phyloP scores from a whole-genome alignment of 2,888 invertebrate species.

The Phoronis australis region DNA sequence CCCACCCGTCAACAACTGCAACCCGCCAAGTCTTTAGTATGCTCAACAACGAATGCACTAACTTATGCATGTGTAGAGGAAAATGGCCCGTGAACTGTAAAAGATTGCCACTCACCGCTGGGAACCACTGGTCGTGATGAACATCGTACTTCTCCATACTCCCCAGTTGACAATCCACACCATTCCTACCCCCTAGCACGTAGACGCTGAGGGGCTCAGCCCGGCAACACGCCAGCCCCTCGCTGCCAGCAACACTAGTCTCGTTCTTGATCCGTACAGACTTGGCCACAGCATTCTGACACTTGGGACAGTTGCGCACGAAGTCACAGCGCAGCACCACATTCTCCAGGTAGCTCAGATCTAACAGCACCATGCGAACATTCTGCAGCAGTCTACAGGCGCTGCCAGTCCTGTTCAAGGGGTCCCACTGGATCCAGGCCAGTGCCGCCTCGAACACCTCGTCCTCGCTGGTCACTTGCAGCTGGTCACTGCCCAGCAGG shows the following conservation, averaged over 20 bases:
- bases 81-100: too few species aligned
- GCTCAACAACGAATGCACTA: too few species aligned
- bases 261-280: conserved; percentile 39
- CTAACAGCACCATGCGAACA: conserved; percentile 40
- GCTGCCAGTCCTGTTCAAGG: conserved; percentile 19
- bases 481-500: conserved; percentile 38
- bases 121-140: conserved; percentile 42
- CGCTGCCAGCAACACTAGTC: conserved; percentile 16
- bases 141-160: conserved; percentile 47
- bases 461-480: conserved; percentile 39
- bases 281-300: conserved; percentile 40
- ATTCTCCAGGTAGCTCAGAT: conserved; percentile 37
- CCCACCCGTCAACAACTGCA: too few species aligned
- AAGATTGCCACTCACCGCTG: too few species aligned
- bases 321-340: conserved; percentile 40
- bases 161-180: conserved; percentile 43
- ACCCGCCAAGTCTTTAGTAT: too few species aligned
- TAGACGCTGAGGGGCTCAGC: conserved; percentile 46
- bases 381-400: conserved; percentile 39
- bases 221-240: conserved; percentile 31
- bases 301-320: conserved; percentile 42
- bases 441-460: conserved; percentile 43
- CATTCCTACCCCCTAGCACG: conserved; percentile 47
- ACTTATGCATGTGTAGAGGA: too few species aligned
- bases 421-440: conserved; percentile 40